Percentiles rank a stretch among this genome's conserved stretches.
Conservation (phyloP, 2,113 vertebrate genomes). For the Apteryx owenii region DNA sequence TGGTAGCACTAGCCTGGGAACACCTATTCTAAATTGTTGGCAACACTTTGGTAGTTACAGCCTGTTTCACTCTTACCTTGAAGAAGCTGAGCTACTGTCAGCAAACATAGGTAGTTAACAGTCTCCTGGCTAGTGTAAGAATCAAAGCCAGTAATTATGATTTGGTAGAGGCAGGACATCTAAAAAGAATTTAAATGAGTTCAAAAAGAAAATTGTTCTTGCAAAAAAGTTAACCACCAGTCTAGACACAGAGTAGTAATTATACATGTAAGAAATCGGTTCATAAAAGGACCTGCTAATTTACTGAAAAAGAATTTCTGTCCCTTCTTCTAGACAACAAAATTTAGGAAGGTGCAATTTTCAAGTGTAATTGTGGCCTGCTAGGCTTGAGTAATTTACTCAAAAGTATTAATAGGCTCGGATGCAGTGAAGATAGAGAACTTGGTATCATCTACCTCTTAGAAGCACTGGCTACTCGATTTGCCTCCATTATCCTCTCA, state of each 20-base stretch:
- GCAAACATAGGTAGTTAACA: neutral
- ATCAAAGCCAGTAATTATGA: neutral
- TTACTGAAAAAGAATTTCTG: neutral
- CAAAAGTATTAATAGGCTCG: neutral
- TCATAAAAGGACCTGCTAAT: neutral
- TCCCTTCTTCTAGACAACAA: neutral
- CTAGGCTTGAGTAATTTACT: neutral
- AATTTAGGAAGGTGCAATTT: neutral
- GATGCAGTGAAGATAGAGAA: neutral
- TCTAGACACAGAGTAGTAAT: neutral
- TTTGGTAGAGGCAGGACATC: neutral
- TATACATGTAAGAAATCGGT: neutral
- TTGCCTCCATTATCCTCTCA: neutral
- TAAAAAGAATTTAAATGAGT: constrained; percentile 1
- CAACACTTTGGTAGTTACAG: neutral
- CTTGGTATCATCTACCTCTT: neutral
- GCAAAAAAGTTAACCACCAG: neutral
- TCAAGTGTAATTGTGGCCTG: neutral
- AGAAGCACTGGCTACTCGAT: neutral
- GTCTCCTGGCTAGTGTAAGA: neutral
- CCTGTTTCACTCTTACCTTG: neutral
- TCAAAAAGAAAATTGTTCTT: neutral
- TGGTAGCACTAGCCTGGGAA: neutral
- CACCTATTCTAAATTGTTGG: neutral
- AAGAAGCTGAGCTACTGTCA: neutral